A percentile compares a stretch with the other conserved stretches of the same genome.
Conservation (phyloP, 1,140 invertebrate genomes). For the Agrypnia vestita region DNA sequence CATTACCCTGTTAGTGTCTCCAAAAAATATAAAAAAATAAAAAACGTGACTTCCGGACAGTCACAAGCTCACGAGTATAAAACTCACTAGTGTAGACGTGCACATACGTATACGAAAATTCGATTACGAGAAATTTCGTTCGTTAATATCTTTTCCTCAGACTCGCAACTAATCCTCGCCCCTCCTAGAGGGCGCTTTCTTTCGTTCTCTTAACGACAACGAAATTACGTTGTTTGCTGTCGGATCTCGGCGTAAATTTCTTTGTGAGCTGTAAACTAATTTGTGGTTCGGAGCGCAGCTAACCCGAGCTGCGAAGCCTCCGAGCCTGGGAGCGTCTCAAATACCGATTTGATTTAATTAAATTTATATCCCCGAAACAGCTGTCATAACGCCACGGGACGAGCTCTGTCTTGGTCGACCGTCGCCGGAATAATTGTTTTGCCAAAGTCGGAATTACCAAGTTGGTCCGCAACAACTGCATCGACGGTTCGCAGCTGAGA, state of each 20-base stretch:
- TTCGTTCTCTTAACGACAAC: slow-evolving; percentile 19
- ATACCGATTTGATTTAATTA: slow-evolving; percentile 35
- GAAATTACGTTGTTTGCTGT: slow-evolving; percentile 31
- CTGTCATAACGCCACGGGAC: slow-evolving; percentile 8
- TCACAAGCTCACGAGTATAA: too few species aligned
- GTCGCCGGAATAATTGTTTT: background rate
- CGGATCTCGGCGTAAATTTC: slow-evolving; percentile 24
- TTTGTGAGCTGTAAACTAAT: slow-evolving; percentile 31
- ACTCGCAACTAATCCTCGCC: too few species aligned
- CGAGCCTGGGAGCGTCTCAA: background rate
- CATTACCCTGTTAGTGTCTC: too few species aligned
- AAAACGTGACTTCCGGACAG: too few species aligned
- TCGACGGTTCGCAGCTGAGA: background rate
- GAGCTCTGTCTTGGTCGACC: background rate
- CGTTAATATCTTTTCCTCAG: slow-evolving; percentile 1
- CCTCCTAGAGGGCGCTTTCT: background rate
- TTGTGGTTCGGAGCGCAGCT: background rate
- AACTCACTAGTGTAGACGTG: background rate
- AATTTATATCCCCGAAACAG: slow-evolving; percentile 20
- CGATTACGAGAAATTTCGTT: slow-evolving; percentile 17
- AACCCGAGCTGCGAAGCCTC: background rate
- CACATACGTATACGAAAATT: background rate
- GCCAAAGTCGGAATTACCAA: background rate
- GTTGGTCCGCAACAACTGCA: background rate
- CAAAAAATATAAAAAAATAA: too few species aligned